Evolutionary conservation across 2,888 invertebrate species (phyloP).

Genomic region (Aphodius sticticus): DNA sequence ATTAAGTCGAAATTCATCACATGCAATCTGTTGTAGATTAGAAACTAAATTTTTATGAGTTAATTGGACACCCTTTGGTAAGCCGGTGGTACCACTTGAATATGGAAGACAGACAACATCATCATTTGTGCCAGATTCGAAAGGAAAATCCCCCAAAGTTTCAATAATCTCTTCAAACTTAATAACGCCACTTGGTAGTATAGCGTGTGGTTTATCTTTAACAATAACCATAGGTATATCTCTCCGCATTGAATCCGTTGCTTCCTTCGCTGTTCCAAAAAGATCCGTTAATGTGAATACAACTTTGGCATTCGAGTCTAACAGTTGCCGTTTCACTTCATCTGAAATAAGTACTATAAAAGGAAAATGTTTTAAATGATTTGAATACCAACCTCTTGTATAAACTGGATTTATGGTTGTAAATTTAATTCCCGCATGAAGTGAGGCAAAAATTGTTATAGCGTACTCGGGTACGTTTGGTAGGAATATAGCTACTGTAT

Average conservation of each 20-base stretch:
- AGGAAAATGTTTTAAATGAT: not conserved
- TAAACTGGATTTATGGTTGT: conserved; percentile 78
- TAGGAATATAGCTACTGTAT: conserved; percentile 70
- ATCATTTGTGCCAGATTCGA: conserved; percentile 53
- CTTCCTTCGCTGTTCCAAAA: conserved; percentile 61
- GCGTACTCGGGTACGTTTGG: conserved; percentile 81
- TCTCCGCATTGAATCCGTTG: conserved; percentile 52
- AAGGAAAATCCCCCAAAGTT: conserved; percentile 43
- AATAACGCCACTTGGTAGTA: conserved; percentile 64
- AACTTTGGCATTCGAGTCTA: conserved; percentile 67
- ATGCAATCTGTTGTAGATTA: conserved; percentile 51
- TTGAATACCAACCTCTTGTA: conserved; percentile 56
- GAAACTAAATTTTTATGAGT: conserved; percentile 58
- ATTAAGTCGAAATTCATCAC: conserved; percentile 37
- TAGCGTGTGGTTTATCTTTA: conserved; percentile 57
- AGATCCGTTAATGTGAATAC: conserved; percentile 67
- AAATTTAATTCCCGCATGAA: conserved; percentile 72
- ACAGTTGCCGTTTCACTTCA: conserved; percentile 72
- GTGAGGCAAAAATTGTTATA: conserved; percentile 69
- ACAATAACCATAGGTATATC: conserved; percentile 65
- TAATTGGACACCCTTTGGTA: conserved; percentile 75
- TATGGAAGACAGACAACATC: conserved; percentile 76
- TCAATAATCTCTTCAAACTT: conserved; percentile 68
- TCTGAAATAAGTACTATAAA: conserved; percentile 60
- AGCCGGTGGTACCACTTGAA: conserved; percentile 83